Evolutionary conservation across 2,888 invertebrate species (phyloP).

Genomic region (Caenorhabditis sp.): DNA sequence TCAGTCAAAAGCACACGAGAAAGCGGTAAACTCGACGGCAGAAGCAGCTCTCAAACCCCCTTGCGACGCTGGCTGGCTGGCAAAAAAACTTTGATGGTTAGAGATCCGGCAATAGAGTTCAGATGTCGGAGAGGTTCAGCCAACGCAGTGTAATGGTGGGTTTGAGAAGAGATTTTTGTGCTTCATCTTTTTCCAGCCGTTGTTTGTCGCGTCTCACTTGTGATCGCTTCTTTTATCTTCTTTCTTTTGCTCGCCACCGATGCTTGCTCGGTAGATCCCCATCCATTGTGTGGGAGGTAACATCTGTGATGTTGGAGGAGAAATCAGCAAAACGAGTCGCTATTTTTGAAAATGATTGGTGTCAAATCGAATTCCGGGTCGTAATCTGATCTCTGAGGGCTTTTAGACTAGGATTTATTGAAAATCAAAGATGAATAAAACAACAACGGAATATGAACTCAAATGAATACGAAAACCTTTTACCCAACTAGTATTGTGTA

Average conservation of each 20-base stretch:
- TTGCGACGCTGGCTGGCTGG: constrained; percentile 24
- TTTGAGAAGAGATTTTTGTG: constrained; percentile 47
- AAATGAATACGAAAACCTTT: no score
- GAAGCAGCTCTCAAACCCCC: constrained; percentile 30
- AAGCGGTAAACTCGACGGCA: constrained; percentile 4
- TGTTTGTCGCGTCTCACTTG: constrained; percentile 48
- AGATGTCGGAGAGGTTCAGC: constrained; percentile 52
- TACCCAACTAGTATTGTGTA: no score
- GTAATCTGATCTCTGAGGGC: neutral
- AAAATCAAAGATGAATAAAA: no score
- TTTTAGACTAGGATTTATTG: neutral
- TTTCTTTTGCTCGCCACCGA: constrained; percentile 18
- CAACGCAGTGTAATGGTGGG: constrained; percentile 47
- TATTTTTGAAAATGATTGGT: constrained; percentile 10
- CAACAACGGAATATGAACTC: no score
- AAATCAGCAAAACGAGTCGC: constrained; percentile 16
- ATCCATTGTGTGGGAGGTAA: constrained; percentile 54
- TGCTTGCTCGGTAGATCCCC: constrained; percentile 5
- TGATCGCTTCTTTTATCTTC: constrained; percentile 51
- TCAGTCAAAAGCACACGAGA: constrained; percentile 1
- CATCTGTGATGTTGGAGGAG: constrained; percentile 47
- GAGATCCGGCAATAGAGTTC: constrained; percentile 41
- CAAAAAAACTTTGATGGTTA: constrained; percentile 43
- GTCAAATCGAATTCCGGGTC: constrained; percentile 11
- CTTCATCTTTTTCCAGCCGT: constrained; percentile 43